phyloP scores from a whole-genome alignment of 35 echinoderm and acorn worm species.

The Heliocidaris erythrogramma region DNA sequence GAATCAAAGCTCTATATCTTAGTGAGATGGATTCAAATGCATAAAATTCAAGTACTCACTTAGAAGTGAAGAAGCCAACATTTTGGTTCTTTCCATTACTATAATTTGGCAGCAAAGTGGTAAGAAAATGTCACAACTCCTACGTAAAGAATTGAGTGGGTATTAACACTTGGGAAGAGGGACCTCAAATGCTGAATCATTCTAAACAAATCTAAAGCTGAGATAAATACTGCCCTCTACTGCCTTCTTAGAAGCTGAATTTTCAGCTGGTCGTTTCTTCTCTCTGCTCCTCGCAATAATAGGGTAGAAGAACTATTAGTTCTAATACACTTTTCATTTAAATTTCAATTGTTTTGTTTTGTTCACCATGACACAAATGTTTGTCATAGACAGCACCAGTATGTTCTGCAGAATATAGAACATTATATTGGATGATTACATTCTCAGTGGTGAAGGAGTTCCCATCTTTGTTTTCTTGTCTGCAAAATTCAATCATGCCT shows the following conservation, averaged over 20 bases:
- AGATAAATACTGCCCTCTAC: neutral
- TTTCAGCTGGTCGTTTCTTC: no score
- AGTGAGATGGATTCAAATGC: neutral
- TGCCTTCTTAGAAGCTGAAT: neutral
- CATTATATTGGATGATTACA: no score
- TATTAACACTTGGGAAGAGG: neutral
- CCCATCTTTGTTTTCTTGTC: no score
- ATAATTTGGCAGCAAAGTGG: neutral
- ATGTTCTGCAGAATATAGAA: no score
- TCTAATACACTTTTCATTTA: no score
- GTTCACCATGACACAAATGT: no score
- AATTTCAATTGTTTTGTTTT: no score
- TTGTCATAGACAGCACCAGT: no score
- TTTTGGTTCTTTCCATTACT: neutral
- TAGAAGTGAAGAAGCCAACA: neutral
- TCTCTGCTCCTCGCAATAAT: no score
- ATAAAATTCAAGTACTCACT: neutral
- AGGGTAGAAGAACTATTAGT: no score
- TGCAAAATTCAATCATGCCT: no score
- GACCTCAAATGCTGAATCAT: neutral
- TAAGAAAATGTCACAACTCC: neutral
- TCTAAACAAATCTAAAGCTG: neutral
- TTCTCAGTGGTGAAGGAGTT: no score
- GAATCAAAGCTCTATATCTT: neutral
- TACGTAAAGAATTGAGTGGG: neutral